Base-by-base conservation (phyloP, 2,113 vertebrate genomes). In the Hylia prasina region DNA sequence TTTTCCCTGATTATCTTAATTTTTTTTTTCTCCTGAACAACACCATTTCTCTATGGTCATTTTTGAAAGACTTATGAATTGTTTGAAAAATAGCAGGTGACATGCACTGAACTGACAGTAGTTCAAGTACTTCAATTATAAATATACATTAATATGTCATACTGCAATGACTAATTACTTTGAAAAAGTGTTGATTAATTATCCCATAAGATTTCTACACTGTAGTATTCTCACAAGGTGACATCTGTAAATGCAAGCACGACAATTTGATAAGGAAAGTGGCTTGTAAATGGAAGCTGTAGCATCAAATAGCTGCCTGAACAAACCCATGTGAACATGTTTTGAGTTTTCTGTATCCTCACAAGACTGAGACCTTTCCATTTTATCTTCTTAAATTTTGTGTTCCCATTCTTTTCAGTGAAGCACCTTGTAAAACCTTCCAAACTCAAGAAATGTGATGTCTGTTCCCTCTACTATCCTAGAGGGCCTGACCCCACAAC, bases 41-140 rank as follows among this genome's bases (percentile, higher is more conserved):
- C 54, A 76, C 51, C 8, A 60, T 45, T 90, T 86, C 82, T 76
- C 44, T 66, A 7, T 1, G 1, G 60, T 69, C 44, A 76, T 88
- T 91, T 93, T 68, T 56, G 39, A 61, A 68, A 58, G 47, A 71
- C 21, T 79, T 68, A 42, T 56, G 58, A 88, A 76, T 37, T 54
- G 23, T 80, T 91, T 93, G 56, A 94, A 90, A 91, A 96, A 78
- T 47, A 82, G 45, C 35, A 69, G 40, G 56, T 72, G 73, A 53
- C 73, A 85, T 6, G 5, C 58, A 82, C 44, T 93, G 95, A 90
- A 72, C 89, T 94, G 66, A 88, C 64, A 93, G 77, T 90, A 69
- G 87, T 95, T 94, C 73, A 94, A 93, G 73, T 95, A 56, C 72
- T 90, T 96, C 54, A 93, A 61, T 94, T 96, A 94, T 86, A 96